phyloP scores from a whole-genome alignment of 2,888 invertebrate genomes.

The Parnassius mnemosyne region DNA sequence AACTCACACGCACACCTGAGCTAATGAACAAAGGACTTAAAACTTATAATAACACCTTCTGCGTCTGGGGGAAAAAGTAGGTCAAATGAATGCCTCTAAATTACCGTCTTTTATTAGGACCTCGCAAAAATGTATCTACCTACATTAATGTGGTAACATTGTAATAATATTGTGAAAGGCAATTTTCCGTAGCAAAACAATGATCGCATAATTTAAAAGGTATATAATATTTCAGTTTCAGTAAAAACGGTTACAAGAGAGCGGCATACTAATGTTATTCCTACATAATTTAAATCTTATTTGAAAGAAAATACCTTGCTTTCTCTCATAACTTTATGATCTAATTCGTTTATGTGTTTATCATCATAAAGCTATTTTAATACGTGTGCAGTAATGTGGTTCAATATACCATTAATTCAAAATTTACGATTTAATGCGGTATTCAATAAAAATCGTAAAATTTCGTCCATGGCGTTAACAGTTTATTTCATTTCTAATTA shows the following conservation, averaged over 20 bases:
- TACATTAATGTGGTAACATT: too few species aligned
- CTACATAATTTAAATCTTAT: too few species aligned
- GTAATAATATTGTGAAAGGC: too few species aligned
- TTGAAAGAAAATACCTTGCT: too few species aligned
- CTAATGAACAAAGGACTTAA: neutral
- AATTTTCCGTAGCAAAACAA: too few species aligned
- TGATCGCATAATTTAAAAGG: too few species aligned
- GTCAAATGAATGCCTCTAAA: constrained; percentile 4
- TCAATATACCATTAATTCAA: constrained; percentile 21
- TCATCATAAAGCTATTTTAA: constrained; percentile 29
- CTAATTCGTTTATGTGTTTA: constrained; percentile 17
- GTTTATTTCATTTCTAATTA: too few species aligned
- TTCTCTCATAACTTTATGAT: constrained; percentile 2
- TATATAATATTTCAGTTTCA: too few species aligned
- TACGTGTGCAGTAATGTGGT: constrained; percentile 18
- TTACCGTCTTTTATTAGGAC: neutral
- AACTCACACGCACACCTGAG: too few species aligned
- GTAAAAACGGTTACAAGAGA: too few species aligned
- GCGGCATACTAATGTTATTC: too few species aligned
- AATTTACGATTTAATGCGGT: constrained; percentile 24
- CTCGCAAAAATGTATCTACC: neutral
- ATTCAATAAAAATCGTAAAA: neutral
- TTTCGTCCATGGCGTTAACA: too few species aligned
- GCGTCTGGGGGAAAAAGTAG: neutral
- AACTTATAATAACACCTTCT: constrained; percentile 1